Conservation (phyloP, 2,888 invertebrate genomes). For the Nowickia ferox region DNA sequence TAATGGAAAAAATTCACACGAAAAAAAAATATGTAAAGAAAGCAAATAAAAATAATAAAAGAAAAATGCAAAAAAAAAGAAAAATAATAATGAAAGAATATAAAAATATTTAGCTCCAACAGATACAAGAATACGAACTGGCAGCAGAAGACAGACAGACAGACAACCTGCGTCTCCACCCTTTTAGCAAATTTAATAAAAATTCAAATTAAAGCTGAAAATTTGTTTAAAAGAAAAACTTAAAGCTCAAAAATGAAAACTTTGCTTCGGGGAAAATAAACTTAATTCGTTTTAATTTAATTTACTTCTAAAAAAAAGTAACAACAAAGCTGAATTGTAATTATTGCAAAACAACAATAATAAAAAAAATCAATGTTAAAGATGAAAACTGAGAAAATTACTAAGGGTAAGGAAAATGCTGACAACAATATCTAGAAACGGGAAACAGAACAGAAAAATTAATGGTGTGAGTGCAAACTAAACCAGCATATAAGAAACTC, state of each 20-base stretch:
- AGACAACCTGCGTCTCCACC: background rate
- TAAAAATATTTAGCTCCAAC: slow-evolving; percentile 51
- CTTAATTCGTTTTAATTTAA: background rate
- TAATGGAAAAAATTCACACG: slow-evolving; percentile 61
- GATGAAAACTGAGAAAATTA: slow-evolving; percentile 71
- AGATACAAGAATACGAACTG: background rate
- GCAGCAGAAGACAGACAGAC: background rate
- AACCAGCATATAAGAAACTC: slow-evolving; percentile 6
- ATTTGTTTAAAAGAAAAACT: background rate
- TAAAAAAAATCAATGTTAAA: slow-evolving; percentile 75
- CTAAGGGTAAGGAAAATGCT: slow-evolving; percentile 69
- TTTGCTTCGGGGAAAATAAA: background rate
- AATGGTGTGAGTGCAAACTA: background rate
- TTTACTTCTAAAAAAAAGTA: background rate
- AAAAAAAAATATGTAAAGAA: slow-evolving; percentile 41
- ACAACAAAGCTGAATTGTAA: slow-evolving; percentile 38
- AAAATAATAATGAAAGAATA: slow-evolving; percentile 44
- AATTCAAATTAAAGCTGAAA: background rate
- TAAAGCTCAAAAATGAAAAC: background rate
- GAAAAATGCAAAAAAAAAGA: slow-evolving; percentile 68
- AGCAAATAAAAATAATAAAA: slow-evolving; percentile 55
- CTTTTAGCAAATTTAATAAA: background rate
- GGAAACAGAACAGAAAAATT: slow-evolving; percentile 13
- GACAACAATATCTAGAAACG: slow-evolving; percentile 59
- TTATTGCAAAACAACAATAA: slow-evolving; percentile 50